These are phyloP conservation scores for Macaria liturata DNA, from an alignment of 2,888 invertebrate genomes.

Conservation along the genomic window DNA sequence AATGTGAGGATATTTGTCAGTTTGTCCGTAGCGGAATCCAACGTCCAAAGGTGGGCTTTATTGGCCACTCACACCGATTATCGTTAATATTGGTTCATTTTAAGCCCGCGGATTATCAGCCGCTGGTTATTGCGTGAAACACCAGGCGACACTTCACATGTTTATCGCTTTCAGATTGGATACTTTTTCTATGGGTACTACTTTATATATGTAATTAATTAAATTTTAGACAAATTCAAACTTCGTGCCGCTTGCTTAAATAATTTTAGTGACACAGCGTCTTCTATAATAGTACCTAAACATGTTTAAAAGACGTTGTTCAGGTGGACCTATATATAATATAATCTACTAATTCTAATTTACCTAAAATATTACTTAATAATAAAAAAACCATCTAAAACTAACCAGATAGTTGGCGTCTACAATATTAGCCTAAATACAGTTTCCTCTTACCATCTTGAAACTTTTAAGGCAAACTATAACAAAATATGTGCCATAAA, in stretches of 20 bases:
- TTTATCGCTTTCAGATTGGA: constrained; percentile 5
- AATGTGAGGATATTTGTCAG: constrained; percentile 12
- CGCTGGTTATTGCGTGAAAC: constrained; percentile 15
- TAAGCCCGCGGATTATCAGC: constrained; percentile 18
- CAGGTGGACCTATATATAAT: no score
- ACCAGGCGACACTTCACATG: constrained; percentile 7
- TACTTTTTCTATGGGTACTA: not conserved
- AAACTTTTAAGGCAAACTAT: not conserved
- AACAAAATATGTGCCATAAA: constrained; percentile 10
- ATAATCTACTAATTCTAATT: no score
- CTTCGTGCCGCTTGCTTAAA: no score
- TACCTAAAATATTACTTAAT: no score
- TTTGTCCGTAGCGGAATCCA: constrained; percentile 8
- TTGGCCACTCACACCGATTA: constrained; percentile 13
- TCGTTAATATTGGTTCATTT: constrained; percentile 25
- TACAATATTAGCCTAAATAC: no score
- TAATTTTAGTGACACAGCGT: no score
- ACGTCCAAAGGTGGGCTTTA: constrained; percentile 13
- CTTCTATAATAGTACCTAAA: no score
- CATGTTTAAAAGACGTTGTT: no score
- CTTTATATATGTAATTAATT: not conserved
- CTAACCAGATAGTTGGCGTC: no score
- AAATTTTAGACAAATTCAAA: no score
- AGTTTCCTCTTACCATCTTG: no score
- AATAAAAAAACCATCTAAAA: no score